Evolutionary conservation across 2,888 invertebrate species (phyloP), one percentile per base, ranked within the genome.

Genomic region (Aricia artaxerxes): DNA sequence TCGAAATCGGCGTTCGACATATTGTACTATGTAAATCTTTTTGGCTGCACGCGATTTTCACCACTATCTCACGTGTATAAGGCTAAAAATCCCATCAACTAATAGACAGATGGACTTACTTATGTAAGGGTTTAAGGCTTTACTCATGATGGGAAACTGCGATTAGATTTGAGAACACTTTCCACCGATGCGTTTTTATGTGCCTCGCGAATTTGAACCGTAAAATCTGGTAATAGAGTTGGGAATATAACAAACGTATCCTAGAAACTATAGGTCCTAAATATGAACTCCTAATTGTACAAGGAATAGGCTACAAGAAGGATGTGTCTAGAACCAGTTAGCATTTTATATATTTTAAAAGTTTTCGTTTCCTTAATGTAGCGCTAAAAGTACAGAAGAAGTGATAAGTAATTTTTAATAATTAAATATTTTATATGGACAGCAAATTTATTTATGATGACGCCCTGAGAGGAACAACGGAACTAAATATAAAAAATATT

Each of bases 1-100:
- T 90, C 88, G 87, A 90, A 92, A 91, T 90, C 90, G 87, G 86
- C 88, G 87, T 86, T 88, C 88, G 88, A 91, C 89, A 91, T 91
- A 90, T 89, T 90, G 88, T 87, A 85, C 87, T 88, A 87, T 87
- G 85, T 87, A 86, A 85, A 86, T 83, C 82, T 81, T 78, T 75
- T 81, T 61, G 31, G 53, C 38, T 78, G 72, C 80, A 81, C n/a
- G 79, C 80, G 57, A 83, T 80, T 80, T 69, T 81, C 53, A 61
- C 80, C 79, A 64, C 57, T 83, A 69, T 60, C 44, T 0, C 3
- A 60, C 35, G 0, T 0, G 0, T 0, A 64, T 86, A 89, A 82
- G 84, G 80, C 73, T 6, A 53, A 85, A 78, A 83, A 82, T 88
- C 16, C 81, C 11, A 75, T 83, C 11, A 81, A 49, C 16, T 72